These are phyloP conservation scores for Drosophila obscura DNA, from an alignment of 1,140 invertebrate genomes.

Conservation along the genomic window DNA sequence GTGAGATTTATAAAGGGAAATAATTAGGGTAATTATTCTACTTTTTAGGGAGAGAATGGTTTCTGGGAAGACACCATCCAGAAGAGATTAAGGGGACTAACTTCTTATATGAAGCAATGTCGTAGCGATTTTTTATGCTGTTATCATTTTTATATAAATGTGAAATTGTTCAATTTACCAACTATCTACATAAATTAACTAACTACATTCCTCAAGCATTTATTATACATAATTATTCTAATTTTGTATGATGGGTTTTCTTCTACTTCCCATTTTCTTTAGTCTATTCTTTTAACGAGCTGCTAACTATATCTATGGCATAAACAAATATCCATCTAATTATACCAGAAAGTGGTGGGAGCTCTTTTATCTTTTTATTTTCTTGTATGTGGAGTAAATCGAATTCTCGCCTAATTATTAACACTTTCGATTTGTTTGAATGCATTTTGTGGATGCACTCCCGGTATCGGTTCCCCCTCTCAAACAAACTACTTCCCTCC, in stretches of 20 bases:
- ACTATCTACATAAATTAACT: background rate
- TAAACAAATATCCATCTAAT: conserved; percentile 31
- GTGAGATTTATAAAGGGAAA: background rate
- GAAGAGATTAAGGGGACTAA: too few species aligned
- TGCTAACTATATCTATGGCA: conserved; percentile 46
- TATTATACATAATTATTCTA: background rate
- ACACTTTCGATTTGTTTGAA: conserved; percentile 7
- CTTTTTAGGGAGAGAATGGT: conserved; percentile 3
- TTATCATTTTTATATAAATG: too few species aligned
- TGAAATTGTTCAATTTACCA: background rate
- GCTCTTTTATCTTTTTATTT: conserved; percentile 31
- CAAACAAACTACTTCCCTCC: background rate
- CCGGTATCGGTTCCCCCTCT: background rate
- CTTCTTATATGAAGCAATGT: too few species aligned
- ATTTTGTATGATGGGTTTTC: background rate
- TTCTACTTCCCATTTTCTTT: too few species aligned
- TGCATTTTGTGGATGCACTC: background rate
- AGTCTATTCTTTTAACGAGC: conserved; percentile 22
- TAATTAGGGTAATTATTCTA: background rate
- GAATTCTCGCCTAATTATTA: conserved; percentile 34
- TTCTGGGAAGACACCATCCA: background rate
- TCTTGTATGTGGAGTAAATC: background rate
- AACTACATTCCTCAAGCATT: too few species aligned
- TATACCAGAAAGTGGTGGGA: conserved; percentile 16
- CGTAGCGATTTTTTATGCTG: too few species aligned